These are phyloP conservation scores for Sphaerophoria taeniata DNA, from an alignment of 2,888 invertebrate genomes.

Conservation along the genomic window DNA sequence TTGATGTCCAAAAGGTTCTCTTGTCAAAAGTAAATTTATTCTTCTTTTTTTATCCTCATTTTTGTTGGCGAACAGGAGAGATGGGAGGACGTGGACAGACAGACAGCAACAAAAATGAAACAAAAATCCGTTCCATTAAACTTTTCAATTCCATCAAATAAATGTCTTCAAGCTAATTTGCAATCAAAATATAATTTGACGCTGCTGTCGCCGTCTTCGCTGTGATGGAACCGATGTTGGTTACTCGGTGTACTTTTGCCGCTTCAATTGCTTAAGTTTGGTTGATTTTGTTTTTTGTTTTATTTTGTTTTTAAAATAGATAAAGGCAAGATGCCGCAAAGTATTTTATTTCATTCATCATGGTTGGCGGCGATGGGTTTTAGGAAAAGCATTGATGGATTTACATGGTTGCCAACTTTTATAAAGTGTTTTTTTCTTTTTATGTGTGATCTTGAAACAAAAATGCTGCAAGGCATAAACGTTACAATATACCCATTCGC, in stretches of 20 bases:
- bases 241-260: slow-evolving; percentile 2
- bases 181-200: slow-evolving; percentile 50
- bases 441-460: not conserved
- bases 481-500: too few relatives aligned
- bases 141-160: slow-evolving; percentile 56
- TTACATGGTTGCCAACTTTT: not conserved
- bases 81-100: not conserved
- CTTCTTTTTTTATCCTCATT: slow-evolving; percentile 2
- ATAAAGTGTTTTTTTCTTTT: not conserved
- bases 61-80: not conserved
- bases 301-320: slow-evolving; percentile 1
- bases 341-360: slow-evolving; percentile 25
- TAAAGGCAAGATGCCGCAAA: slow-evolving; percentile 8
- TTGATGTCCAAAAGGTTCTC: slow-evolving; percentile 58
- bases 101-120: not conserved
- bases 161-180: slow-evolving; percentile 54
- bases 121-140: slow-evolving; percentile 43
- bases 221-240: not conserved
- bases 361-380: slow-evolving; percentile 11
- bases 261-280: slow-evolving; percentile 10
- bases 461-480: not conserved
- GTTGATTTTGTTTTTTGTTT: not conserved
- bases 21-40: slow-evolving; percentile 35
- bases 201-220: not conserved
- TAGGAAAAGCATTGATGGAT: slow-evolving; percentile 20